Evolutionary conservation across 2,888 invertebrate species (phyloP).

Genomic region (Eucera pruinosa): DNA sequence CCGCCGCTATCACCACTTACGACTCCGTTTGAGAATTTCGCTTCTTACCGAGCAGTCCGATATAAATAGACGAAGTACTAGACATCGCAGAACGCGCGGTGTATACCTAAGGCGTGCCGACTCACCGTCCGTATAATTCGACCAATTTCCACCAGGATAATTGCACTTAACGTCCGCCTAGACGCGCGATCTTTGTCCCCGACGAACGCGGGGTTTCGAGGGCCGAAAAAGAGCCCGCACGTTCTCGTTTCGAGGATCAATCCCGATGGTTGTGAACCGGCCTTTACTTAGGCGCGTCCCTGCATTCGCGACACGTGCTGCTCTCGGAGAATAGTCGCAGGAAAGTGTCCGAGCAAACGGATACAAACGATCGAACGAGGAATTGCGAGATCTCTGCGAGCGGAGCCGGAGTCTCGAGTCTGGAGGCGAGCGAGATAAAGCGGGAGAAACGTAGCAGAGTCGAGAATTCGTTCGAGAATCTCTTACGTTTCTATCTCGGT

Average conservation of each 20-base stretch:
- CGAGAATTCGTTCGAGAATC: not conserved
- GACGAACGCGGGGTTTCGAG: too few species aligned
- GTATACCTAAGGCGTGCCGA: slow-evolving; percentile 36
- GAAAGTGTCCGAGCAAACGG: slow-evolving; percentile 7
- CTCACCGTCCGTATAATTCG: slow-evolving; percentile 40
- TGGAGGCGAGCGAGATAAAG: not conserved
- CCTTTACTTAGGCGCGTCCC: slow-evolving; percentile 31
- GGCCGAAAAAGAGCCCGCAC: too few species aligned
- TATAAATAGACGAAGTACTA: slow-evolving; percentile 72
- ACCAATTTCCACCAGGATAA: slow-evolving; percentile 28
- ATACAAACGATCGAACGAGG: not conserved
- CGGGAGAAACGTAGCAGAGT: slow-evolving; percentile 1
- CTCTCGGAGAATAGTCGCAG: slow-evolving; percentile 8
- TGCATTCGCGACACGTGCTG: slow-evolving; percentile 47
- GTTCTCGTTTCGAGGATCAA: too few species aligned
- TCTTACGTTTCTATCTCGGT: not conserved
- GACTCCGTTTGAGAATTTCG: slow-evolving; percentile 64
- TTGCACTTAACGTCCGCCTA: not conserved
- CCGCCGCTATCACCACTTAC: slow-evolving; percentile 22
- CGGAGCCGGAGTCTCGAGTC: not conserved
- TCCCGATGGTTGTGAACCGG: slow-evolving; percentile 16
- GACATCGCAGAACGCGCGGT: slow-evolving; percentile 54
- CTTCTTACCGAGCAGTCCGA: slow-evolving; percentile 57
- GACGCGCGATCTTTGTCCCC: not conserved
- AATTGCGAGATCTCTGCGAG: not conserved